Conservation (phyloP, 2,113 vertebrate genomes). For the Corvus cornix region DNA sequence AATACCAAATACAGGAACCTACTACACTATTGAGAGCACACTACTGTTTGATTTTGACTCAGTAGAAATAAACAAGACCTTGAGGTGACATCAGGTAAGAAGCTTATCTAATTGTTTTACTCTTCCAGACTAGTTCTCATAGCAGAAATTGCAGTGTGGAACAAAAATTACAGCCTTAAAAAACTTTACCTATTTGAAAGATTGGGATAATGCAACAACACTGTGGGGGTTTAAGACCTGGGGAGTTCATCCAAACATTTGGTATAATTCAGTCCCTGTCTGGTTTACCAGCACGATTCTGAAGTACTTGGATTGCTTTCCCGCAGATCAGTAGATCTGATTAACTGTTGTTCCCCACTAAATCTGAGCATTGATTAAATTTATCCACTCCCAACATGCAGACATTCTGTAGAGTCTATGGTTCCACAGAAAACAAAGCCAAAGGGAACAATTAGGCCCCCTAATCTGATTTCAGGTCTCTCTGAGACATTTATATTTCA, state of each 20-base stretch:
- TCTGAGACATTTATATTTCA: background rate
- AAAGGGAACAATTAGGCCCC: background rate
- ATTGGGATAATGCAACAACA: background rate
- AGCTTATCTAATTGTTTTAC: background rate
- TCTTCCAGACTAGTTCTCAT: background rate
- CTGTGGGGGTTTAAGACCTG: background rate
- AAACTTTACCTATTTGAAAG: background rate
- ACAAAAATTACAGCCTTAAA: background rate
- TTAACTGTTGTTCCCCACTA: background rate
- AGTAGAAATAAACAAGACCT: slow-evolving; percentile 14
- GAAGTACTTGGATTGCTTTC: background rate
- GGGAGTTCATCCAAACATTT: background rate
- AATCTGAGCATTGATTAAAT: background rate
- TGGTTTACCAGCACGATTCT: background rate
- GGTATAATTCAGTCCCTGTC: background rate
- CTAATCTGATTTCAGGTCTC: background rate
- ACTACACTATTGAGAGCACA: background rate
- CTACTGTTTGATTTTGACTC: background rate
- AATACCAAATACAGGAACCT: background rate
- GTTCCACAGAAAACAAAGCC: background rate
- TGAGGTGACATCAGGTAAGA: background rate
- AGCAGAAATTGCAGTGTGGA: background rate
- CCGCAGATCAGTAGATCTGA: background rate
- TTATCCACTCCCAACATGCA: background rate
- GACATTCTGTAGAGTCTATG: background rate